phyloP scores from a whole-genome alignment of 2,888 invertebrate genomes.

The Diarsia dahlii region DNA sequence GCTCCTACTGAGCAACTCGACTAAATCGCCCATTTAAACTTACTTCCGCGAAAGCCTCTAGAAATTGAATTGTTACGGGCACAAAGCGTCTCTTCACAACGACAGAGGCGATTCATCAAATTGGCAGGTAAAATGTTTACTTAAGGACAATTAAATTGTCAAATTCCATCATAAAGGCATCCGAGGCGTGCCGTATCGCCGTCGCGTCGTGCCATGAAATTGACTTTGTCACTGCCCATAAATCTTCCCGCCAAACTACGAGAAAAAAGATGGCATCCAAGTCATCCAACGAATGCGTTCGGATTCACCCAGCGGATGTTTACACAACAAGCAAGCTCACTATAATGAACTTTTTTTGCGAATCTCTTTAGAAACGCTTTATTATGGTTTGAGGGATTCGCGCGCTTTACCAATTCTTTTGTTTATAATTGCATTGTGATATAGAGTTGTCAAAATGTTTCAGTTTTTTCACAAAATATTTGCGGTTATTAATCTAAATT shows the following conservation, averaged over 20 bases:
- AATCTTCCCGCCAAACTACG: constrained; percentile 83
- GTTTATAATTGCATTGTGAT: constrained; percentile 58
- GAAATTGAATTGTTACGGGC: constrained; percentile 86
- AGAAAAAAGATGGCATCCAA: constrained; percentile 81
- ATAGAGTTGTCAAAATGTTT: constrained; percentile 72
- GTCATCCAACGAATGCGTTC: constrained; percentile 79
- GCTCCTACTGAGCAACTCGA: constrained; percentile 48
- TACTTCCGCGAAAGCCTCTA: constrained; percentile 68
- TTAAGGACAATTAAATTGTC: constrained; percentile 85
- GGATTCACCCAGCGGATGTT: constrained; percentile 84
- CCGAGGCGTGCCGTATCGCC: constrained; percentile 81
- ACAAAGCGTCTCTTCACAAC: constrained; percentile 73
- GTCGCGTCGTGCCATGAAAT: constrained; percentile 84
- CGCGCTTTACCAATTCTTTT: constrained; percentile 65
- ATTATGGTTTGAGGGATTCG: constrained; percentile 70
- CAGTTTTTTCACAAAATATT: constrained; percentile 38
- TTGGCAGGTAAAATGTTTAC: constrained; percentile 89
- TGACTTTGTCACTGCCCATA: constrained; percentile 89
- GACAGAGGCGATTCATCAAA: constrained; percentile 85
- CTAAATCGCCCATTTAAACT: constrained; percentile 58
- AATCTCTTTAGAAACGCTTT: constrained; percentile 74
- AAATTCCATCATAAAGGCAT: constrained; percentile 83
- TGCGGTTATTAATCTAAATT: constrained; percentile 16
- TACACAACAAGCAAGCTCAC: constrained; percentile 84
- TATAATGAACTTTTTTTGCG: constrained; percentile 77